Percentiles rank a stretch among this genome's conserved stretches.
Conservation (phyloP, 2,888 invertebrate species). For the Zelleria hepariella region DNA sequence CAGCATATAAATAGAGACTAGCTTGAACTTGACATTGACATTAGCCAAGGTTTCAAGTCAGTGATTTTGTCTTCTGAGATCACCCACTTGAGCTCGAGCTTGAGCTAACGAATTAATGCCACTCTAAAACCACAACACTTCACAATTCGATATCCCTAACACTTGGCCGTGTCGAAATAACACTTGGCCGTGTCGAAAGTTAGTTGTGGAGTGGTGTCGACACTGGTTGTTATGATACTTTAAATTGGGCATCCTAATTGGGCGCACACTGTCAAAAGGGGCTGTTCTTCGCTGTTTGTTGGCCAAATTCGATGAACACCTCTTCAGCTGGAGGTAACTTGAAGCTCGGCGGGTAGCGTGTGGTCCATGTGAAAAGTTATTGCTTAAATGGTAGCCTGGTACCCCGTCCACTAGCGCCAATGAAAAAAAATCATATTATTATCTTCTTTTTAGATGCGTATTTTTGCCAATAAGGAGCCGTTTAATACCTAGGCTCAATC, state of each 20-base stretch:
- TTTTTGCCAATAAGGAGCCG: too few relatives aligned
- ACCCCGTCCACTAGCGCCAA: too few relatives aligned
- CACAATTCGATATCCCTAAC: neutral
- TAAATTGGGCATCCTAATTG: slow-evolving; percentile 2
- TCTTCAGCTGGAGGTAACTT: slow-evolving; percentile 10
- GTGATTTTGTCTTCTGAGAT: too few relatives aligned
- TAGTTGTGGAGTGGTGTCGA: neutral
- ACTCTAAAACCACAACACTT: neutral
- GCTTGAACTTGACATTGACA: too few relatives aligned
- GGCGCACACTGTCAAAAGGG: slow-evolving; percentile 8
- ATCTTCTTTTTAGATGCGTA: too few relatives aligned
- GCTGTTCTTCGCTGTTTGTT: slow-evolving; percentile 14
- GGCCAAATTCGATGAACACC: slow-evolving; percentile 18
- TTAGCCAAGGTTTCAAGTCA: too few relatives aligned
- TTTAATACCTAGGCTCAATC: too few relatives aligned
- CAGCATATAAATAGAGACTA: too few relatives aligned
- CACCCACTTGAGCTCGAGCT: too few relatives aligned
- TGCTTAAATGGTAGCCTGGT: too few relatives aligned
- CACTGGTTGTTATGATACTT: neutral
- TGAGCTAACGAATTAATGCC: too few relatives aligned
- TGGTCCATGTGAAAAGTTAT: neutral
- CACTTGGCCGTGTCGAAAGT: neutral
- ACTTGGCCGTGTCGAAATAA: neutral
- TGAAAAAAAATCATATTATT: too few relatives aligned
- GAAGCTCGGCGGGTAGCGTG: neutral